These are phyloP conservation scores for Rhynchonycteris naso DNA, from an alignment of 2,797 vertebrate species.

Conservation along the genomic window DNA sequence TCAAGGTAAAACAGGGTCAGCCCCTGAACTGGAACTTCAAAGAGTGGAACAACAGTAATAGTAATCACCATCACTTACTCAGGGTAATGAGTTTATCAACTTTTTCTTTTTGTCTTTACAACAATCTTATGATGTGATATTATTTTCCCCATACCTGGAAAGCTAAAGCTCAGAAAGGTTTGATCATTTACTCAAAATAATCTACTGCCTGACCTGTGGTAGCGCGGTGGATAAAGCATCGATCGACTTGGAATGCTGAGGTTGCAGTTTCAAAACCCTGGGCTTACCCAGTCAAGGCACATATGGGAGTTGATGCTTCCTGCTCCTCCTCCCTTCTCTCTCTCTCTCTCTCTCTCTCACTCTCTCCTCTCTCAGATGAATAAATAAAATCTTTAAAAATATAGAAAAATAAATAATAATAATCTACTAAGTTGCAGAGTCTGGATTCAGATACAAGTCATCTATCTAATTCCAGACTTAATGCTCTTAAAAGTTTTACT, in stretches of 20 bases:
- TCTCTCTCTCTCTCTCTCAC: no score
- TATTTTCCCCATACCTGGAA: background rate
- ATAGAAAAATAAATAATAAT: background rate
- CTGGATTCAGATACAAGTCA: background rate
- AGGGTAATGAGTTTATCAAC: background rate
- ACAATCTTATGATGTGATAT: background rate
- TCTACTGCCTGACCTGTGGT: background rate
- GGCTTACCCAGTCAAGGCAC: no score
- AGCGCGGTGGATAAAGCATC: no score
- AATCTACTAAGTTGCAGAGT: background rate
- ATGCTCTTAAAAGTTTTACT: background rate
- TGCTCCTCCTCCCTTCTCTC: no score
- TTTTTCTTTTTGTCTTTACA: background rate
- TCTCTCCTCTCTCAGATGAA: no score
- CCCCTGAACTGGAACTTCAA: background rate
- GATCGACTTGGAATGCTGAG: no score
- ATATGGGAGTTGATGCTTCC: no score
- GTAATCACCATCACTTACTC: background rate
- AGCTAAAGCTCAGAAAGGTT: background rate
- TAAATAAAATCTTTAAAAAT: no score
- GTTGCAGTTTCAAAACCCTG: no score
- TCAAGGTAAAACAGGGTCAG: background rate
- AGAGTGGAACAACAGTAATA: background rate
- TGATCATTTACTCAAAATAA: slow-evolving; percentile 15
- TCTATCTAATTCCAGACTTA: slow-evolving; percentile 5